Evolutionary conservation across 1,140 invertebrate genomes (phyloP), one percentile per base, ranked within the genome.

Genomic region (Hycleus cichorii): DNA sequence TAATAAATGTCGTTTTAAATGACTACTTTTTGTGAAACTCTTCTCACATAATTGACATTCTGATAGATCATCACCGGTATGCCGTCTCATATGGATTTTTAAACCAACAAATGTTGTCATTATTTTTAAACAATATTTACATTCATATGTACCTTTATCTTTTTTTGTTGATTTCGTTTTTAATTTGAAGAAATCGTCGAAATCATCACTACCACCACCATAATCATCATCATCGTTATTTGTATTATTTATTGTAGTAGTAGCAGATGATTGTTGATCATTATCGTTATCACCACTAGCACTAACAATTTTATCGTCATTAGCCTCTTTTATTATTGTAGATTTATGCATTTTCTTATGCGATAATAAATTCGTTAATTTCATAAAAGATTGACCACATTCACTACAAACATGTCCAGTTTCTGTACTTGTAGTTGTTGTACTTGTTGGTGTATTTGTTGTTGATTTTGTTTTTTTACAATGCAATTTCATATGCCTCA

Each of bases 311-410:
- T 62, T 62, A 40, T 66, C 51, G 26, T 45, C 53, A n/a, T n/a
- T 24, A 58, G 47, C 51, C 40, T 38, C 40, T 18, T 45, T 27
- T 10, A 42, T 46, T 4, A 24, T 49, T 32, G n/a, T 9, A 38
- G 38, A 26, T 18, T 38, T 77, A 44, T 69, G 64, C 42, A 71
- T 76, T 10, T 66, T 61, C 10, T 72, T 71, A 62, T 80, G 79
- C 9, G 76, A 71, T 49, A 74, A 75, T 18, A 80, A 57, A 57
- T 72, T 74, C 61, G 71, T 67, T 6, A 74, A 58, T 52, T 67
- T 64, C 56, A 72, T 72, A 62, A 78, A 79, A 39, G 74, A 71
- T 56, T 76, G 77, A 3, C 75, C 67, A 59, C 79, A 80, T 55
- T 75, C 70, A 42, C 71, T 72, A 62, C 78, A 78, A 49, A 76